Conservation (phyloP, 2,888 invertebrate species). For the Ceriagrion tenellum region DNA sequence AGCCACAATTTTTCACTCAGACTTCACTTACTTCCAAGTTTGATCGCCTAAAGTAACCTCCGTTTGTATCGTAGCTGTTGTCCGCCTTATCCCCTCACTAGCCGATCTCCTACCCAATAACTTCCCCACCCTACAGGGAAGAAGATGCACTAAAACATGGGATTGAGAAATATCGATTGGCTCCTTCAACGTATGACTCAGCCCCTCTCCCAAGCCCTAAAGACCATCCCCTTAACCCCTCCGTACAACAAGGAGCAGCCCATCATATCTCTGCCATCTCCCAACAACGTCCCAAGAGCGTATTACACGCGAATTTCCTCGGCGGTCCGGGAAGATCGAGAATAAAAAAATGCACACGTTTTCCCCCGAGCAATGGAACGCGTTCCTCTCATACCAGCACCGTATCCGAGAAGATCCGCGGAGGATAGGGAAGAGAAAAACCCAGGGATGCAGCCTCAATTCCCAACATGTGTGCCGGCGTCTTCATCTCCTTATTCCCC, state of each 20-base stretch:
- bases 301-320: background rate
- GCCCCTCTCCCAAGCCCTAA: background rate
- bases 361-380: background rate
- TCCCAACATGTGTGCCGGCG: background rate
- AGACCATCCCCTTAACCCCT: background rate
- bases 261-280: background rate
- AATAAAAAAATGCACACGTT: background rate
- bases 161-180: background rate
- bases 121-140: background rate
- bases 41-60: too few species aligned
- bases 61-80: background rate
- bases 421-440: background rate
- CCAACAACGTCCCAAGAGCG: background rate
- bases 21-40: too few species aligned
- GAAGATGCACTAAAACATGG: background rate
- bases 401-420: background rate
- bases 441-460: background rate
- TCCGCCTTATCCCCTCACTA: background rate
- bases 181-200: background rate
- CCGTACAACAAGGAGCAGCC: background rate
- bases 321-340: background rate
- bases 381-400: background rate
- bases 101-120: background rate
- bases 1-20: too few species aligned
- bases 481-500: slow-evolving; percentile 12